A percentile compares a stretch with the other conserved stretches of the same genome.
Evolutionary conservation across 2,113 vertebrate species (phyloP).

Genomic region (Aramus guarauna): DNA sequence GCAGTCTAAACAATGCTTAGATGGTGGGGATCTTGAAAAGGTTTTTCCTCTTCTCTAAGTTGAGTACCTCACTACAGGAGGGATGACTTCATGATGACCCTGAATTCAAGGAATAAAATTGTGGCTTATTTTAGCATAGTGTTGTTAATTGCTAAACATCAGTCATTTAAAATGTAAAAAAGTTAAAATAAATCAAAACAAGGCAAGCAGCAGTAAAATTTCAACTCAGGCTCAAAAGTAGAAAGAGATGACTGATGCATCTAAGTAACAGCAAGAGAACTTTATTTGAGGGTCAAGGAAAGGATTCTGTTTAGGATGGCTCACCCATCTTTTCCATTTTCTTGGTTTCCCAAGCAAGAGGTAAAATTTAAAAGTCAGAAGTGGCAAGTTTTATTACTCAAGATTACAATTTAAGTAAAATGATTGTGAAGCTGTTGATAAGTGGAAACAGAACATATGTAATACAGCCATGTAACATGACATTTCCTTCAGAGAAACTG

Average conservation of each 20-base stretch:
- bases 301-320: not conserved
- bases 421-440: not conserved
- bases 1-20: not conserved
- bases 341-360: not conserved
- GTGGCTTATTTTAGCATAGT: not conserved
- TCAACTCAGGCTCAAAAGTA: not conserved
- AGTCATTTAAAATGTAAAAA: not conserved
- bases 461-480: not conserved
- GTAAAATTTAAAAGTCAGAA: not conserved
- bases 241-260: not conserved
- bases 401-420: not conserved
- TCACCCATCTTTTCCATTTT: not conserved
- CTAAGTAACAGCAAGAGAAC: not conserved
- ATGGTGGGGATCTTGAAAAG: not conserved
- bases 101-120: not conserved
- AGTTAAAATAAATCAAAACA: not conserved
- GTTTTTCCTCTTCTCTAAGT: not conserved
- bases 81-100: not conserved
- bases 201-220: constrained; percentile 9
- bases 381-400: not conserved
- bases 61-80: not conserved
- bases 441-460: not conserved
- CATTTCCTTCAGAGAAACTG: not conserved
- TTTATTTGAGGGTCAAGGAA: not conserved
- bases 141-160: constrained; percentile 9